Conservation (phyloP, 2,888 invertebrate species). For the Chrysolina americana region DNA sequence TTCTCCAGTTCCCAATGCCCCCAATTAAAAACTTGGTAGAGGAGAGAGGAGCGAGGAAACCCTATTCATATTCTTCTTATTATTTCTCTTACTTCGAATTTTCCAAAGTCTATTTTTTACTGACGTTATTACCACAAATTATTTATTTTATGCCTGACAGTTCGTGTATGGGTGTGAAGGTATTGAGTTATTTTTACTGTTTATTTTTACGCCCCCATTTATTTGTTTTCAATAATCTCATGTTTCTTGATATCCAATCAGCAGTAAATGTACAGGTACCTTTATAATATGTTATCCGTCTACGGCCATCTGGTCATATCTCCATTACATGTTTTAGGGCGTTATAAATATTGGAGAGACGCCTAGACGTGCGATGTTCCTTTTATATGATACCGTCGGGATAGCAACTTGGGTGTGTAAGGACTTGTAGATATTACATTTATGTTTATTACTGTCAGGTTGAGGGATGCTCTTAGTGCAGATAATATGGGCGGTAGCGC, state of each 20-base stretch:
- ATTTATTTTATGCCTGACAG: neutral
- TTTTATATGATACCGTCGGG: slow-evolving; percentile 46
- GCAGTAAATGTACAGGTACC: slow-evolving; percentile 39
- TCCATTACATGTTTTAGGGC: slow-evolving; percentile 46
- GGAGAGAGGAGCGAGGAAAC: too few species aligned
- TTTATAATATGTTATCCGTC: slow-evolving; percentile 35
- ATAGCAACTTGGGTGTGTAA: slow-evolving; percentile 43
- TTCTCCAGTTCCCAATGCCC: too few species aligned
- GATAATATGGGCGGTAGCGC: slow-evolving; percentile 29
- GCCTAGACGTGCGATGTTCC: slow-evolving; percentile 45
- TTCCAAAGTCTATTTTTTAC: too few species aligned
- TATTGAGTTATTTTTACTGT: neutral
- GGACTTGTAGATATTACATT: slow-evolving; percentile 49
- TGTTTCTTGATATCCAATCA: slow-evolving; percentile 34
- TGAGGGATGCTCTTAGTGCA: slow-evolving; percentile 31
- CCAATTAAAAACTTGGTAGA: too few species aligned
- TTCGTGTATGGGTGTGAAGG: neutral
- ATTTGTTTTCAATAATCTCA: neutral
- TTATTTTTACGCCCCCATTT: neutral
- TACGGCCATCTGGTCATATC: slow-evolving; percentile 27
- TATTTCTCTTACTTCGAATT: too few species aligned
- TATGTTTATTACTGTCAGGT: slow-evolving; percentile 49
- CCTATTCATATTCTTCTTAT: too few species aligned
- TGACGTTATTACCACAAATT: neutral
- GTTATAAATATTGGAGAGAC: slow-evolving; percentile 49